phyloP scores from a whole-genome alignment of 2,888 invertebrate genomes.

The Pachliopta kotzebuea region DNA sequence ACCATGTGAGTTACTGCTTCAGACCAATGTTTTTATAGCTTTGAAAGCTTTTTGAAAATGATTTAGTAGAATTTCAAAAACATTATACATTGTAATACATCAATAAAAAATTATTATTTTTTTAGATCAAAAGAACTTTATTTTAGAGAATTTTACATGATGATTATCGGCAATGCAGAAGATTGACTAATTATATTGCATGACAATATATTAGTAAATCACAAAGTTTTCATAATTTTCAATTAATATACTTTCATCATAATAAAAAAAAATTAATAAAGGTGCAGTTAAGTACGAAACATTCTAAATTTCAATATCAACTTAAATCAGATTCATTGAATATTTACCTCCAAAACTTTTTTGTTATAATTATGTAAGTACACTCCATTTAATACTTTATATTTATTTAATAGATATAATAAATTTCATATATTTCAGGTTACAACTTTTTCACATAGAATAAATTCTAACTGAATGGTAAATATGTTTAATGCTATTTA shows the following conservation, averaged over 20 bases:
- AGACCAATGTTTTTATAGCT: background rate
- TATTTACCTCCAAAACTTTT: background rate
- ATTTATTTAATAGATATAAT: constrained; percentile 36
- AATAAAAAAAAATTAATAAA: constrained; percentile 57
- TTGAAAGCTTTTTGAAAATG: background rate
- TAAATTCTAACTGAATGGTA: constrained; percentile 52
- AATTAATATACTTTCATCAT: constrained; percentile 65
- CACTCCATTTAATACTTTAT: constrained; percentile 48
- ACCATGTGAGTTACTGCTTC: background rate
- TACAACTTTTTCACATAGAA: constrained; percentile 38
- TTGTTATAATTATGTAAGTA: constrained; percentile 43
- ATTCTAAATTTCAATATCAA: constrained; percentile 48
- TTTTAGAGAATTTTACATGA: constrained; percentile 79
- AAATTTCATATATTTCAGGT: constrained; percentile 39
- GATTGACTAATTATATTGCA: constrained; percentile 73
- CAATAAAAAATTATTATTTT: constrained; percentile 30
- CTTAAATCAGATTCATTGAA: constrained; percentile 38
- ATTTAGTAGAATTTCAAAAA: background rate
- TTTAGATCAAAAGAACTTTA: constrained; percentile 81
- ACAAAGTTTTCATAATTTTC: constrained; percentile 68
- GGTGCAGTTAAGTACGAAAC: constrained; percentile 61
- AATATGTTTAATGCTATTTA: constrained; percentile 32
- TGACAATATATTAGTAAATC: constrained; percentile 74
- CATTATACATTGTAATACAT: background rate
- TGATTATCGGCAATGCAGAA: constrained; percentile 77